Evolutionary conservation across 2,888 invertebrate species (phyloP).

Genomic region (Eretmocerus hayati): DNA sequence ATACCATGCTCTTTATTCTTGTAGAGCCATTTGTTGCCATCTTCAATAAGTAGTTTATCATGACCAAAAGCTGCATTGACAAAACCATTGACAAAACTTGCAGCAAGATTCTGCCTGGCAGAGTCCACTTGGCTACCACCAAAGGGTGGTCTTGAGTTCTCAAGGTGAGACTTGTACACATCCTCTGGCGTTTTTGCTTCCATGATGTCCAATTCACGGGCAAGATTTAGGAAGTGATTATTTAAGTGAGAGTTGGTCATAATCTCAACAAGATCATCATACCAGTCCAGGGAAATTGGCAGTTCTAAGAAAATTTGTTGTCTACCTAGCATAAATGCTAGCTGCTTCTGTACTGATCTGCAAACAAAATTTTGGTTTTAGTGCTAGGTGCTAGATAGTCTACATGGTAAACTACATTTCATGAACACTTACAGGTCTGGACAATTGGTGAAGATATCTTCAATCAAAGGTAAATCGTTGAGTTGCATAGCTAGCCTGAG

Average conservation of each 20-base stretch:
- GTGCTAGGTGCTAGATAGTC: not conserved
- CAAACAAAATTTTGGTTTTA: conserved; percentile 28
- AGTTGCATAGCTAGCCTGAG: conserved; percentile 86
- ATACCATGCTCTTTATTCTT: conserved; percentile 98
- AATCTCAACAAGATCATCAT: conserved; percentile 76
- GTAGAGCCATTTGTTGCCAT: conserved; percentile 73
- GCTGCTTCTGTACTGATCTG: conserved; percentile 80
- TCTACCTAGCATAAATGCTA: conserved; percentile 92
- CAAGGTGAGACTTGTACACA: conserved; percentile 96
- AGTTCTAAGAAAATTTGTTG: conserved; percentile 87
- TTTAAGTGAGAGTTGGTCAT: conserved; percentile 91
- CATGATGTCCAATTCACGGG: conserved; percentile 95
- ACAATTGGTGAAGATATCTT: conserved; percentile 76
- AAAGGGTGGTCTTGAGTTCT: conserved; percentile 72
- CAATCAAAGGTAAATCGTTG: conserved; percentile 71
- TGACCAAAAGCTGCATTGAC: conserved; percentile 97
- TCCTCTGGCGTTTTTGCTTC: conserved; percentile 99
- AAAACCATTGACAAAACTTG: conserved; percentile 97
- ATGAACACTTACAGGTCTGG: conserved; percentile 67
- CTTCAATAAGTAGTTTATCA: conserved; percentile 88
- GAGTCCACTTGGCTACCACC: conserved; percentile 81
- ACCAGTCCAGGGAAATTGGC: conserved; percentile 56
- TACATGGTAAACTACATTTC: not conserved
- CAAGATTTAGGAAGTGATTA: conserved; percentile 86
- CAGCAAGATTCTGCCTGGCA: conserved; percentile 91